These are phyloP conservation scores for Carcharodon carcharias DNA, from an alignment of 2,797 vertebrate genomes.

Conservation along the genomic window DNA sequence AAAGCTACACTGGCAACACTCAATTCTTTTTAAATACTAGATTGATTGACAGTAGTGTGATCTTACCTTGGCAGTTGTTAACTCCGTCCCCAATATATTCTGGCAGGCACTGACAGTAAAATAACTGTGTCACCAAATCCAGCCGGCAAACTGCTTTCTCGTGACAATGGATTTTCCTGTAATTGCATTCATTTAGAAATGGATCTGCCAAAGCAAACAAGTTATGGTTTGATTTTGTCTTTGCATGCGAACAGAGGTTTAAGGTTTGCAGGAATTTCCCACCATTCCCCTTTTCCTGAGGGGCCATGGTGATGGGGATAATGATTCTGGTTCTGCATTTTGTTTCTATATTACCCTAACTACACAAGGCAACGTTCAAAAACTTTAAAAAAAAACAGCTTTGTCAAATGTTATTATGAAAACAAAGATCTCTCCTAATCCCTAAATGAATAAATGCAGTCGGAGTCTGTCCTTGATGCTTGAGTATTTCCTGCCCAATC, in stretches of 20 bases:
- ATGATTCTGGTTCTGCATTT: not conserved
- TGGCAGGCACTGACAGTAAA: constrained; percentile 43
- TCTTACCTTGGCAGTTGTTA: constrained; percentile 39
- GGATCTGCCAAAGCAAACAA: constrained; percentile 38
- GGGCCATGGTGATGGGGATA: not conserved
- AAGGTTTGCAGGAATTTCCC: not conserved
- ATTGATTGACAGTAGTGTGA: not conserved
- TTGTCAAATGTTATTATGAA: too few relatives aligned
- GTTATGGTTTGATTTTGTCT: not conserved
- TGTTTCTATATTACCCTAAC: not conserved
- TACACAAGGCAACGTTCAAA: not conserved
- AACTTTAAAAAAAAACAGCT: too few relatives aligned
- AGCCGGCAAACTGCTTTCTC: constrained; percentile 41
- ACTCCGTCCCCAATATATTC: constrained; percentile 40
- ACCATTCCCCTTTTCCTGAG: not conserved
- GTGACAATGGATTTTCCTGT: constrained; percentile 38
- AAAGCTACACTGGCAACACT: not conserved
- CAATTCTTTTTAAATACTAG: not conserved
- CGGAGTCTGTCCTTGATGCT: too few relatives aligned
- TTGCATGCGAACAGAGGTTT: not conserved
- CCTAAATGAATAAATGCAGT: too few relatives aligned
- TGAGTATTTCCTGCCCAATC: too few relatives aligned
- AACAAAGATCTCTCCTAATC: too few relatives aligned
- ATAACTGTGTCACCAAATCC: constrained; percentile 39
- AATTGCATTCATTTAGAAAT: constrained; percentile 37